Conservation (phyloP, 37 sponge, comb jelly and placozoan genomes). For the Geodia barretti region DNA sequence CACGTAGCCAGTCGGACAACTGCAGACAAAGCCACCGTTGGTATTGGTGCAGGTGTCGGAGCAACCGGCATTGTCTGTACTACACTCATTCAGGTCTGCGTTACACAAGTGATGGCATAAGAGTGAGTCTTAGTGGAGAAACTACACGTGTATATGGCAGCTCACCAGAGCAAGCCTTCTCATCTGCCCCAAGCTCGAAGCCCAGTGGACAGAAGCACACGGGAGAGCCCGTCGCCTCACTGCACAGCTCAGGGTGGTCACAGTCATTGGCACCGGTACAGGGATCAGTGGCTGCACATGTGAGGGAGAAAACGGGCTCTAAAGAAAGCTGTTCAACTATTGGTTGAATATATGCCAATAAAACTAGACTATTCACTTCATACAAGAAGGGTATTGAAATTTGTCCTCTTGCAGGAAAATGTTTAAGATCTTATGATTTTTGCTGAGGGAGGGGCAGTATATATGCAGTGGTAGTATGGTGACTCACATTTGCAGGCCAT, state of each 20-base stretch:
- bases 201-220: neutral
- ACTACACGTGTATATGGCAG: too few species aligned
- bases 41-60: constrained; percentile 32
- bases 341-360: too few species aligned
- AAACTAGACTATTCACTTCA: too few species aligned
- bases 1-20: constrained; percentile 36
- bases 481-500: constrained; percentile 17
- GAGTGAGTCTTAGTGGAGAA: too few species aligned
- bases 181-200: neutral
- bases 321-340: too few species aligned
- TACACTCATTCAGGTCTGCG: constrained; percentile 54
- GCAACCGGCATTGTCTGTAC: constrained; percentile 60
- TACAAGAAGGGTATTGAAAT: too few species aligned
- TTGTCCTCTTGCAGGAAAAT: too few species aligned
- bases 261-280: constrained; percentile 1
- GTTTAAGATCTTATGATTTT: too few species aligned
- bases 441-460: too few species aligned
- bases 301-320: too few species aligned
- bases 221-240: neutral
- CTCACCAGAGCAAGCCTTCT: neutral
- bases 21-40: constrained; percentile 28
- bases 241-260: constrained; percentile 21
- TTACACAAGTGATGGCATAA: too few species aligned
- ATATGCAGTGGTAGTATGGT: too few species aligned
- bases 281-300: neutral